Evolutionary conservation across 2,888 invertebrate species (phyloP).

Genomic region (Ectemnius cavifrons): DNA sequence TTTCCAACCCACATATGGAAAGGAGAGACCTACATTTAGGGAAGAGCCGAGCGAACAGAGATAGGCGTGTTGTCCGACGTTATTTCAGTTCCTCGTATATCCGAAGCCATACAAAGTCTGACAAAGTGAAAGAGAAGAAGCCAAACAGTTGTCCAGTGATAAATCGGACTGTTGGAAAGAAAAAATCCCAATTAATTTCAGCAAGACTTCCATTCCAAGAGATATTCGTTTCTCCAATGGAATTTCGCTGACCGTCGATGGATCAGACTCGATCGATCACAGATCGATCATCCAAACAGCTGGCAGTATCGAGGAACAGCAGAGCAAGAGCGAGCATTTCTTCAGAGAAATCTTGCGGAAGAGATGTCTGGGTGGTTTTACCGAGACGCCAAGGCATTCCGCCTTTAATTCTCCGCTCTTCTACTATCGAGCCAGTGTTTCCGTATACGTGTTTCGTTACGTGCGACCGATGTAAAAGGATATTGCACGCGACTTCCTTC

Average conservation of each 20-base stretch:
- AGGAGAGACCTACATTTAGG: neutral
- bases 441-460: slow-evolving; percentile 4
- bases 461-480: neutral
- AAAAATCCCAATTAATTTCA: too few relatives aligned
- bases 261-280: slow-evolving; percentile 34
- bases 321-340: slow-evolving; percentile 13
- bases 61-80: neutral
- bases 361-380: slow-evolving; percentile 11
- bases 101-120: neutral
- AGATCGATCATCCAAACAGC: slow-evolving; percentile 14
- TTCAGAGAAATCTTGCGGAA: slow-evolving; percentile 36
- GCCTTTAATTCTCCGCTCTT: slow-evolving; percentile 2
- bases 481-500: slow-evolving; percentile 6
- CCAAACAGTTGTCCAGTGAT: too few relatives aligned
- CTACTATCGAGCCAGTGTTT: neutral
- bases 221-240: slow-evolving; percentile 29
- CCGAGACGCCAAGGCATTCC: neutral
- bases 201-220: neutral
- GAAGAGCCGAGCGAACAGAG: neutral
- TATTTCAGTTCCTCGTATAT: neutral
- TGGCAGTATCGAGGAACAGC: slow-evolving; percentile 7
- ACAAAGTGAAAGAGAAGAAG: too few relatives aligned
- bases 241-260: slow-evolving; percentile 26
- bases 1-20: slow-evolving; percentile 8
- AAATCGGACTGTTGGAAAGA: too few relatives aligned